A percentile compares a stretch with the other conserved stretches of the same genome.
Conservation (phyloP, 2,113 vertebrate genomes). For the Gambusia affinis region DNA sequence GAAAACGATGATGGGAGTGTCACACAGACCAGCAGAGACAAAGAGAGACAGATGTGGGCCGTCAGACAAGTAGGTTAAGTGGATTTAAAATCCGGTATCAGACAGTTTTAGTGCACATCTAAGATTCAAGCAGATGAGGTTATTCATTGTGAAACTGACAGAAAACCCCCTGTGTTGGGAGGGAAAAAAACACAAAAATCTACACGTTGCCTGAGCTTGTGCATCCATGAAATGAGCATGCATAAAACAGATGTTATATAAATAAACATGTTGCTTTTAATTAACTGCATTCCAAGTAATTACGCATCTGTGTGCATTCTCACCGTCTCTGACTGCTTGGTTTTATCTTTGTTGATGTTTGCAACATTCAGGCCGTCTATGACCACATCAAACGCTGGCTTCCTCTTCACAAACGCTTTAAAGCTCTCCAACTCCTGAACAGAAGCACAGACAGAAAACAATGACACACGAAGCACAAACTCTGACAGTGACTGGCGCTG, state of each 20-base stretch:
- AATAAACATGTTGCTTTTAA: background rate
- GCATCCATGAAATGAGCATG: background rate
- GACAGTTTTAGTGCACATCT: conserved; percentile 30
- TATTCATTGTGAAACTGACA: conserved; percentile 48
- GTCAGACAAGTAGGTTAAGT: conserved; percentile 38
- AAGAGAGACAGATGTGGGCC: conserved; percentile 41
- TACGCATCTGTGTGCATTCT: conserved; percentile 58
- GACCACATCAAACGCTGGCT: conserved; percentile 88
- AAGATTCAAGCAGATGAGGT: conserved; percentile 17
- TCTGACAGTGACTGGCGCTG: background rate
- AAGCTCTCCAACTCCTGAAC: conserved; percentile 89
- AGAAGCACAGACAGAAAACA: conserved; percentile 12
- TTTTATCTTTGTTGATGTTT: conserved; percentile 73
- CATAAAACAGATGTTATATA: background rate
- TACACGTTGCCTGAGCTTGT: conserved; percentile 7
- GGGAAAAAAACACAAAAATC: conserved; percentile 19
- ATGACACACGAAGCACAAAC: background rate
- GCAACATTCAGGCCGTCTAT: conserved; percentile 94
- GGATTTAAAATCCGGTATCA: conserved; percentile 41
- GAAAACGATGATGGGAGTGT: conserved; percentile 1
- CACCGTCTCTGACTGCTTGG: conserved; percentile 84
- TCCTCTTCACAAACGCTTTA: conserved; percentile 84
- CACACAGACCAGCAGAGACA: background rate
- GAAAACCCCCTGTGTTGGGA: conserved; percentile 51
- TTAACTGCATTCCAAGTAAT: background rate